Conservation (phyloP, 2,113 vertebrate species). For the Propithecus coquereli region DNA sequence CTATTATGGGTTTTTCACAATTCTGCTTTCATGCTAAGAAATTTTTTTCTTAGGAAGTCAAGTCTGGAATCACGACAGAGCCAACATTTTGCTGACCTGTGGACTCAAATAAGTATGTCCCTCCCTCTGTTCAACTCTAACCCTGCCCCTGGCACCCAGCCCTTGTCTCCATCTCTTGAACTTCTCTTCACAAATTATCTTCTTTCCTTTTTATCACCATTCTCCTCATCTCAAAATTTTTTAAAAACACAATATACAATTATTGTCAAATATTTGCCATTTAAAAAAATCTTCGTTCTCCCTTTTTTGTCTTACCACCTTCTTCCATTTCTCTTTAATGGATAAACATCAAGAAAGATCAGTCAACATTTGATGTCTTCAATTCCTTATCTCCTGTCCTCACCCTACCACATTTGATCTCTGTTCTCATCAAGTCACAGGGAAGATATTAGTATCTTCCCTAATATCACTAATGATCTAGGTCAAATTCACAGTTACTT, state of each 20-base stretch:
- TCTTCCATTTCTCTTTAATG: background rate
- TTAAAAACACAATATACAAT: background rate
- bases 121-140: background rate
- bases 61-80: background rate
- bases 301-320: background rate
- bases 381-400: background rate
- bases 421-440: background rate
- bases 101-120: background rate
- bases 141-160: background rate
- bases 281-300: background rate
- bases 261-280: background rate
- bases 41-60: background rate
- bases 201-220: background rate
- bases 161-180: background rate
- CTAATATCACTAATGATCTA: background rate
- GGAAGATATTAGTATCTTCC: background rate
- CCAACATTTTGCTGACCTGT: background rate
- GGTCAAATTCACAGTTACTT: background rate
- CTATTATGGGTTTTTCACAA: background rate
- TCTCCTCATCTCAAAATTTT: background rate
- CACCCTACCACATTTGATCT: background rate
- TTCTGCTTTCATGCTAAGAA: constrained; percentile 11
- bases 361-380: background rate
- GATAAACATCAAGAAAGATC: background rate
- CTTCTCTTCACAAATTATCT: background rate